phyloP scores from a whole-genome alignment of 2,888 invertebrate genomes.

The Apeira syringaria region DNA sequence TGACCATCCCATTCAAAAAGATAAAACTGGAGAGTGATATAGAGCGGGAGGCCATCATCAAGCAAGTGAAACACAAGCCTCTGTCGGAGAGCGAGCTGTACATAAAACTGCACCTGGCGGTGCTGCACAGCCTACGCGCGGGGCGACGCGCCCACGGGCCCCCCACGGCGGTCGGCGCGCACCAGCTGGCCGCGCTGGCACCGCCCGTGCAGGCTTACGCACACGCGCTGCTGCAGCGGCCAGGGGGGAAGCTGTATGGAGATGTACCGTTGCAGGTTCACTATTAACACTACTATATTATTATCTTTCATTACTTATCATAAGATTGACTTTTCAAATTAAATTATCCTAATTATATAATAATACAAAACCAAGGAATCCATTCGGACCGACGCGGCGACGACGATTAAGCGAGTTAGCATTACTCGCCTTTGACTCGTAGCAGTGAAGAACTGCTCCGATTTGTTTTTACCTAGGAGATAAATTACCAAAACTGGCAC shows the following conservation, averaged over 20 bases:
- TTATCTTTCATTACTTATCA: too few species aligned
- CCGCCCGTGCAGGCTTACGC: slow-evolving; percentile 72
- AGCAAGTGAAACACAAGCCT: slow-evolving; percentile 44
- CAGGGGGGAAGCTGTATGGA: slow-evolving; percentile 57
- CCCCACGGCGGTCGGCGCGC: slow-evolving; percentile 86
- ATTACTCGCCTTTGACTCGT: too few species aligned
- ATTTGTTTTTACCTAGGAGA: too few species aligned
- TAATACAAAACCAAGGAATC: too few species aligned
- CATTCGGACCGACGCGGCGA: too few species aligned
- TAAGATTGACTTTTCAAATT: too few species aligned
- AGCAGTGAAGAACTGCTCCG: too few species aligned
- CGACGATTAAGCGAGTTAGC: too few species aligned
- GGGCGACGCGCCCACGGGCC: slow-evolving; percentile 71
- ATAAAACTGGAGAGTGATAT: slow-evolving; percentile 67
- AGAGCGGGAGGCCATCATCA: slow-evolving; percentile 43
- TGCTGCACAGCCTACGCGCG: slow-evolving; percentile 86
- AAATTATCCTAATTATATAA: too few species aligned
- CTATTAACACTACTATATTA: too few species aligned
- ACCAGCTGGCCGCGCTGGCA: slow-evolving; percentile 81
- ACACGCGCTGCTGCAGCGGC: slow-evolving; percentile 53
- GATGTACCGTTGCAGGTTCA: slow-evolving; percentile 74
- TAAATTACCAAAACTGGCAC: too few species aligned
- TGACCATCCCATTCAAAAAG: slow-evolving; percentile 58
- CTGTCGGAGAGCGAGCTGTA: slow-evolving; percentile 77
- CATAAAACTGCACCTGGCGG: slow-evolving; percentile 86